Evolutionary conservation across 2,888 invertebrate species (phyloP), one percentile per base, ranked within the genome.

Genomic region (Dasysyrphus tricinctus): DNA sequence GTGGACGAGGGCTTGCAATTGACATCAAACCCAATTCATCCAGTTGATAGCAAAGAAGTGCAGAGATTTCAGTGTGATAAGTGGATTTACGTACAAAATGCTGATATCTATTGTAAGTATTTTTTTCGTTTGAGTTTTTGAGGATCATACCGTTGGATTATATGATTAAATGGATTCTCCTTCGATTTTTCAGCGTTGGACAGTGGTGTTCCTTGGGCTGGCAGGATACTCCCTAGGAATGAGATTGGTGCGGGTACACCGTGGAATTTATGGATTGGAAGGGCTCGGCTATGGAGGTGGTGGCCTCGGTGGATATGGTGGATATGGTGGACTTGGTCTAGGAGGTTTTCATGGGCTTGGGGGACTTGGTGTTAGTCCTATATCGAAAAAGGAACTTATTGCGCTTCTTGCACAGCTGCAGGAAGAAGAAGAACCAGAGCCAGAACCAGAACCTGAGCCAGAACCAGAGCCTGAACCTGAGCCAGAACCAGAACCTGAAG

Each of bases 401-500:
- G 89, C 90, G 0, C 67, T 92, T n/a, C 51, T 92, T 4, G 89
- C 89, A 32, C 90, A 91, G 19, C 90, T 91, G 80, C 90, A 91
- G 75, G 89, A 89, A n/a, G 90, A 89, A 3, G 89, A 69, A 67
- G 47, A 47, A 42, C 11, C 39, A 14, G 42, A 42, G 14, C 39
- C 39, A 2, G 44, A 44, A 2, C 44, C 89, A 11, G 80, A 69
- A 65, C 88, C 91, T 0, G 90, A 89, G 16, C 89, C 93, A 0
- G 93, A 92, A 75, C 90, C 93, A 0, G 92, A 93, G 88, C 90
- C 93, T 0, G 92, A 93, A 70, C 91, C 93, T 2, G 91, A 92
- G 73, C 90, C 92, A 0, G 91, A 93, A 88, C 92, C 94, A 84
- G 91, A 88, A 0, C 89, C 90, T 0, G 90, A 88, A 5, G 24